Evolutionary conservation across 2,113 vertebrate species (phyloP), one percentile per base, ranked within the genome.

Genomic region (Eubucco bourcierii): DNA sequence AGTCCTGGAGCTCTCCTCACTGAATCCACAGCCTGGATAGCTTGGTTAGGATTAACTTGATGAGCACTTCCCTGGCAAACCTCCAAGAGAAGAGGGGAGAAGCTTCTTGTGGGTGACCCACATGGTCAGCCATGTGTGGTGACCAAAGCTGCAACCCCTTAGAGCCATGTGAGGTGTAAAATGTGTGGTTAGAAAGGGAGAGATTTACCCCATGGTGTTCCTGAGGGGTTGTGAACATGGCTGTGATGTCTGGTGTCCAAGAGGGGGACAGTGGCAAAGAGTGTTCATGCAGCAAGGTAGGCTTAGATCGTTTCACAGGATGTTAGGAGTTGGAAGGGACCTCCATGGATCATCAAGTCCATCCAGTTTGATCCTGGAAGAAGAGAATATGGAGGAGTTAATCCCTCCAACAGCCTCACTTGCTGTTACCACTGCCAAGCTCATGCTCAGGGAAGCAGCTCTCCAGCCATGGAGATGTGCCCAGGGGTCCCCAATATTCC

Each of bases 141-240:
- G 87, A 44, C 28, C 6, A 4, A 68, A 80, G 44, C 47, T 78
- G 29, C 79, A 81, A 44, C 59, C n/a, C 16, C 9, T 83, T 12
- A 9, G 3, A 8, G 16, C 66, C 34, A 6, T 29, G 18, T 25
- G 27, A 64, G 31, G 15, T 47, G 76, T 37, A 17, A 81, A 75
- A 44, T 8, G 3, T 0, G 2, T 33, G 19, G 16, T 68, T 80
- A 47, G 56, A 52, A n/a, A 37, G 66, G 53, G 50, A 19, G 31
- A 16, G 7, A 8, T 5, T 15, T 46, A 3, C n/a, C 60, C 9
- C 1, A 0, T 18, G 27, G 18, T 0, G 5, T 6, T 31, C 10
- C 12, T 39, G 24, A 18, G 25, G 19, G 77, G 41, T 0, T 75
- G 28, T 9, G 59, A n/a, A 29, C 1, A 6, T 24, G 10, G 16